Percentiles rank a stretch among this genome's conserved stretches.
Evolutionary conservation across 2,888 invertebrate genomes (phyloP).

Genomic region (Stenurella melanura): DNA sequence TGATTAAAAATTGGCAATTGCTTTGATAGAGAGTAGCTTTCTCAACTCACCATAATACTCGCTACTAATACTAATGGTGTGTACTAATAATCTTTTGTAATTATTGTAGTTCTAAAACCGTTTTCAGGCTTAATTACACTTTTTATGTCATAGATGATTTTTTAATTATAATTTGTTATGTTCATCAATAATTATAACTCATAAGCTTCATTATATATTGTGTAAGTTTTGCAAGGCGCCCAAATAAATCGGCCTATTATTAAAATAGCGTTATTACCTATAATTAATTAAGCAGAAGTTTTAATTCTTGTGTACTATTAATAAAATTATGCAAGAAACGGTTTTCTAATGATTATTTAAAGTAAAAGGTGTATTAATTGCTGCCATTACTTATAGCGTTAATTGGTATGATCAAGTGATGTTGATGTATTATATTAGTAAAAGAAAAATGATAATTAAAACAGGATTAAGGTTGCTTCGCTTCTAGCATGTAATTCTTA

Average conservation of each 20-base stretch:
- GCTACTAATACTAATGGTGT: not conserved
- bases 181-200: not conserved
- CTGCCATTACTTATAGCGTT: not conserved
- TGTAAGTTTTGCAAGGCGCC: not conserved
- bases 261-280: not conserved
- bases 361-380: not conserved
- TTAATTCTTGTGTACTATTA: not conserved
- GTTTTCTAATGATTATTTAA: conserved; percentile 1
- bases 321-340: conserved; percentile 4
- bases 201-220: not conserved
- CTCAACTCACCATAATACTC: not conserved
- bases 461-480: conserved; percentile 20
- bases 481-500: conserved; percentile 12
- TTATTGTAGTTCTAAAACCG: not conserved
- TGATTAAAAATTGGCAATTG: too few species aligned
- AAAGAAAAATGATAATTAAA: not conserved
- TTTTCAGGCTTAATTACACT: not conserved
- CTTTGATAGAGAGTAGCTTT: too few species aligned
- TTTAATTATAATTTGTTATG: not conserved
- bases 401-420: not conserved
- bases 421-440: not conserved
- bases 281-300: not conserved
- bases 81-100: not conserved
- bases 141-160: not conserved
- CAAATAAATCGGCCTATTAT: not conserved